Conservation (phyloP, 2,797 vertebrate genomes). For the Ficedula albicollis region DNA sequence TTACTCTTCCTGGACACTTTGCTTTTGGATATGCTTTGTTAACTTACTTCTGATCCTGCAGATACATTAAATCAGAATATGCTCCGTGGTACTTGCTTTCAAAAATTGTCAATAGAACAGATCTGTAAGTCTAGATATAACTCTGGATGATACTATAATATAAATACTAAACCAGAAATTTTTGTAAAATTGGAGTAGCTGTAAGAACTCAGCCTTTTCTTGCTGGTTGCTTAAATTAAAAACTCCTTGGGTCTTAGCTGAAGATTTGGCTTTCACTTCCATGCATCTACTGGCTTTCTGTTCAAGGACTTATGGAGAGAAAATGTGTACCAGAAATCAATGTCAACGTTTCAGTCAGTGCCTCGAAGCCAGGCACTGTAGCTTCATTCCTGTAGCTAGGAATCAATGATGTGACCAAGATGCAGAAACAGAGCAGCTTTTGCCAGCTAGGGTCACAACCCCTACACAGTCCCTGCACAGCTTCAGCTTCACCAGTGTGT, state of each 20-base stretch:
- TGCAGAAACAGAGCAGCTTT: neutral
- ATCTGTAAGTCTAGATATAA: neutral
- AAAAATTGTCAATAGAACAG: neutral
- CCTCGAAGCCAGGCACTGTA: neutral
- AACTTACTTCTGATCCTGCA: neutral
- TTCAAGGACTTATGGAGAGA: neutral
- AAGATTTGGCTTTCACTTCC: neutral
- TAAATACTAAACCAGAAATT: neutral
- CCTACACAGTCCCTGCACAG: neutral
- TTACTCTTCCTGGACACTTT: neutral
- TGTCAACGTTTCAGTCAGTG: rapidly evolving
- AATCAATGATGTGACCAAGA: neutral
- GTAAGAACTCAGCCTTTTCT: neutral
- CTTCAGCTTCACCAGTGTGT: neutral
- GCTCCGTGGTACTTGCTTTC: neutral
- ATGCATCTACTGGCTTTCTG: neutral
- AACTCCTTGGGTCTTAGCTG: neutral
- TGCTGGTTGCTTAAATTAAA: neutral
- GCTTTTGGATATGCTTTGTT: neutral
- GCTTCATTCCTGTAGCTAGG: neutral
- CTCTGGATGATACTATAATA: neutral
- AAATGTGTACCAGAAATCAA: neutral
- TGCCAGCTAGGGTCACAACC: neutral
- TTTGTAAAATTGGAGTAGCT: neutral
- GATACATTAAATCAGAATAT: neutral